These are phyloP conservation scores for Drosophila anomalipes DNA, from an alignment of 2,888 invertebrate species.

Conservation along the genomic window DNA sequence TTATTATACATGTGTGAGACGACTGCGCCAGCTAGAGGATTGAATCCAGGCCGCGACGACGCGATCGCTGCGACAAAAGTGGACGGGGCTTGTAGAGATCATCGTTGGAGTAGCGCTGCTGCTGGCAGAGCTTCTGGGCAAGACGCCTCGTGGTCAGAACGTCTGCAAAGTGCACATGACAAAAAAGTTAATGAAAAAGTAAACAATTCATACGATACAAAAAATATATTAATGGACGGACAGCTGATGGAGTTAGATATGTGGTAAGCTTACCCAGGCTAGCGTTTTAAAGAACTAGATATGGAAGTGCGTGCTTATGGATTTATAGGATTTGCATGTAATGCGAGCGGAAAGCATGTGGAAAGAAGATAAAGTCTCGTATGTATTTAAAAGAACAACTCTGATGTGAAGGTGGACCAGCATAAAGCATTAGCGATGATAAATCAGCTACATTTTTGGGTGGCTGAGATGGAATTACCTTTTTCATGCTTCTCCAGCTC, in stretches of 20 bases:
- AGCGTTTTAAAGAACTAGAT: constrained; percentile 18
- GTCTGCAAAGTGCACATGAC: constrained; percentile 35
- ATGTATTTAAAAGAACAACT: constrained; percentile 1
- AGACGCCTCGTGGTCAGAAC: constrained; percentile 52
- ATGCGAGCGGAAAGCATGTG: constrained; percentile 47
- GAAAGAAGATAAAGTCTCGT: constrained; percentile 22
- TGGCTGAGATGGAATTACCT: constrained; percentile 41
- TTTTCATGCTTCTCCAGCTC: constrained; percentile 62
- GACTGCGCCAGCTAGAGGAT: constrained; percentile 54
- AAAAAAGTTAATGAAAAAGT: not conserved
- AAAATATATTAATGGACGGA: not conserved
- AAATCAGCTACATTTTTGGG: not conserved
- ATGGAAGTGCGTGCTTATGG: constrained; percentile 16
- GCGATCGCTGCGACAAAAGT: constrained; percentile 86
- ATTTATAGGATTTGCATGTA: constrained; percentile 16
- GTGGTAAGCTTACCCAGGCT: constrained; percentile 35
- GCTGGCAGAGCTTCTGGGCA: constrained; percentile 72
- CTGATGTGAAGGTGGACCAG: not conserved
- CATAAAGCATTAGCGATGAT: not conserved
- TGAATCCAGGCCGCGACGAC: constrained; percentile 85
- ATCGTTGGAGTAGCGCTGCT: constrained; percentile 89
- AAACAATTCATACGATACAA: not conserved
- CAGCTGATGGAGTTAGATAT: not conserved
- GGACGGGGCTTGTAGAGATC: constrained; percentile 91
- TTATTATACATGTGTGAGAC: constrained; percentile 8